Evolutionary conservation across 2,113 vertebrate species (phyloP), one percentile per base, ranked within the genome.

Genomic region (Phycodurus eques): DNA sequence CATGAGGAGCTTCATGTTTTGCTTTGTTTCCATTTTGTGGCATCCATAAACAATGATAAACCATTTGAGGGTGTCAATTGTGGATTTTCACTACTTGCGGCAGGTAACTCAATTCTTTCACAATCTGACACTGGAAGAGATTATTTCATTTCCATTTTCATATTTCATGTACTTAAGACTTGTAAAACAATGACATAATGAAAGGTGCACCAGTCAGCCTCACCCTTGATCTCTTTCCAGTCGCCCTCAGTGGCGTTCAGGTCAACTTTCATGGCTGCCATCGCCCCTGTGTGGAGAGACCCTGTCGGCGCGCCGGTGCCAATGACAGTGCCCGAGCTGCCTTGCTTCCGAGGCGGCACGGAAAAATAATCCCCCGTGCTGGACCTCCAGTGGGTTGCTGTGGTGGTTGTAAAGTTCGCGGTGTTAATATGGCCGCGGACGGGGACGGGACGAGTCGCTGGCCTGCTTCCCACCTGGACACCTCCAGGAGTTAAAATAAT

Each of bases 171-270:
- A 33, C 13, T 15, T 6, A 61, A 61, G 56, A 5, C 11, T 12
- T 13, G 56, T 59, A 33, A 27, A 42, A 42, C 19, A 39, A 39
- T 20, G 60, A 12, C 57, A 2, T 33, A 27, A 6, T 53, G 46
- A 53, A 22, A 56, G 20, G 53, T 56, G 56, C 56, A 14, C 12
- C 11, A 14, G 5, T 35, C 59, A 33, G 35, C 65, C 93, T 93
- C 89, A 94, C 93, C 90, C 85, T 93, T 94, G 62, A 77, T 86
- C 67, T 89, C 53, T 65, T 82, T 86, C 93, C 93, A 94, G 85
- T 92, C 80, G 43, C 84, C 88, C 20, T 71, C 82, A 17, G 81
- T 74, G 9, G 90, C 90, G 74, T 88, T 80, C 75, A 92, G 83
- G 83, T 92, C 77, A 42, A 90, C 27, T 81, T 78, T 88, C 91